Evolutionary conservation across 2,113 vertebrate genomes (phyloP).

Genomic region (Corydoras maculifer): DNA sequence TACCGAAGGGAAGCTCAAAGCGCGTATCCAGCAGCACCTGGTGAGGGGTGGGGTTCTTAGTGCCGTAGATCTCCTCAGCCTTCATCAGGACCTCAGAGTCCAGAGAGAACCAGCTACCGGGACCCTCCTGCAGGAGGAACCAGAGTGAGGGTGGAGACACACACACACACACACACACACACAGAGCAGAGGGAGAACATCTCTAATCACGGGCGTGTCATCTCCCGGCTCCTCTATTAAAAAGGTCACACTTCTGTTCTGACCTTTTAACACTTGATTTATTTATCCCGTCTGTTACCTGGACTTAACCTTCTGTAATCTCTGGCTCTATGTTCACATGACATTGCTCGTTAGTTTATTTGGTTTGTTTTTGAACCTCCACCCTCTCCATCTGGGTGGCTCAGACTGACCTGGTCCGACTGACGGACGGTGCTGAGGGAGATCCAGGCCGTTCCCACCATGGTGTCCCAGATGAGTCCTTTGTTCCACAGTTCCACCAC

Average conservation of each 20-base stretch:
- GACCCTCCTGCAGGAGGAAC: conserved; percentile 75
- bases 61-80: conserved; percentile 89
- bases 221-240: no score
- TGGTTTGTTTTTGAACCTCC: no score
- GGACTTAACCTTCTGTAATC: no score
- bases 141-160: neutral
- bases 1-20: conserved; percentile 93
- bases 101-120: conserved; percentile 82
- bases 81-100: conserved; percentile 92
- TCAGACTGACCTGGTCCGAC: conserved; percentile 80
- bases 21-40: conserved; percentile 89
- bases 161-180: no score
- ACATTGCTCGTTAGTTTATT: no score
- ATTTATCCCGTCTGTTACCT: no score
- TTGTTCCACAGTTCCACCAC: conserved; percentile 98
- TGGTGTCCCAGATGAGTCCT: conserved; percentile 95
- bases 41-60: conserved; percentile 86
- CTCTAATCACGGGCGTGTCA: no score
- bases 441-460: conserved; percentile 90
- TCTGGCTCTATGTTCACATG: no score
- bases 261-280: neutral
- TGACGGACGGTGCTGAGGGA: conserved; percentile 80
- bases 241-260: no score
- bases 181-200: neutral
- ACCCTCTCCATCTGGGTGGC: neutral